Base-by-base conservation (phyloP, 2,113 vertebrate species). In the Poeciliopsis retropinna region DNA sequence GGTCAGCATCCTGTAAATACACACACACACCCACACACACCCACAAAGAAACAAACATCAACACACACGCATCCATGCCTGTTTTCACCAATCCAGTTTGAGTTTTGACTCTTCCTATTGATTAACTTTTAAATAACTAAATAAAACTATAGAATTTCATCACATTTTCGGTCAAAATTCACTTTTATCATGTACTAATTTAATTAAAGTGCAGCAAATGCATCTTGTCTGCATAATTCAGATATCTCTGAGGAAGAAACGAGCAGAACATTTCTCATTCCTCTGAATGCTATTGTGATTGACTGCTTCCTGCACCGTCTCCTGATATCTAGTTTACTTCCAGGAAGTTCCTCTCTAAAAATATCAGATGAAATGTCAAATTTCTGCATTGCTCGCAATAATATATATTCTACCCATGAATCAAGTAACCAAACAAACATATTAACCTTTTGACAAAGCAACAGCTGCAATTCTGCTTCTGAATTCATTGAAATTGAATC, bases 1-100 rank as follows among this genome's bases (percentile, higher is more conserved):
- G 69, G 73, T 80, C 70, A 70, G 28, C 85, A 81, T 85, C 83
- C 83, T 64, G 79, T 78, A 11, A 72, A 78, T 25, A 70, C 37
- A 54, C 28, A 71, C 8, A 14, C 34, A 27, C 9, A 2, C 34
- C 2, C 9, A 10, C 34, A 10, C 9, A 34, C 32, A 34, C 34
- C 10, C 34, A 34, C 15, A 25, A 25, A 41, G 17, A 51, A 41
- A 17, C 44, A 47, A 47, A 47, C 51, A 61, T 39, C 47, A 47
- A 29, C 29, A 39, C 30, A 47, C 51, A 67, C 14, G 13, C 27
- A 4, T 29, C 5, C 0, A 47, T 17, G 13, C 34, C 17, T 47
- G 15, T 47, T 47, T 47, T 47, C 41, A 44, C 12, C 41, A 15
- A 44, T 44, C 41, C 41, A 15, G 41, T 22, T 51, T 73, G 60